Evolutionary conservation across 2,113 vertebrate species (phyloP).

Genomic region (Muntiacus muntjak): DNA sequence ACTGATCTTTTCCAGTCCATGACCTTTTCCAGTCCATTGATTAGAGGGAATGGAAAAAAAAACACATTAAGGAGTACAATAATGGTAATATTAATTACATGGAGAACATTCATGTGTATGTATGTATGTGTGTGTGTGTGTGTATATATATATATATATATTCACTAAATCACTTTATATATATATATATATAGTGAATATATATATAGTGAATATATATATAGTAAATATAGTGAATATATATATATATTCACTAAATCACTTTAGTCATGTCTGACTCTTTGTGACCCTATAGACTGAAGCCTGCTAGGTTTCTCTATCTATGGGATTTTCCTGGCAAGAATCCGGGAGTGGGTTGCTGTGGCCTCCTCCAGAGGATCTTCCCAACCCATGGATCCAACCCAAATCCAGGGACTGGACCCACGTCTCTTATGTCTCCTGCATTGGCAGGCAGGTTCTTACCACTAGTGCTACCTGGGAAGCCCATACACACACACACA

Average conservation of each 20-base stretch:
- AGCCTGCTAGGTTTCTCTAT: neutral
- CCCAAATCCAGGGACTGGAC: neutral
- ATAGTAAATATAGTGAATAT: too few species aligned
- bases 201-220: too few species aligned
- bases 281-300: neutral
- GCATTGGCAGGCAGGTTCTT: neutral
- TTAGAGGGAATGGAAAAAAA: neutral
- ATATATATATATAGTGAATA: neutral
- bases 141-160: rapidly evolving
- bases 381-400: neutral
- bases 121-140: too few species aligned
- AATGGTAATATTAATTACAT: neutral
- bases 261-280: neutral
- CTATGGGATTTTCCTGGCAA: neutral
- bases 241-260: neutral
- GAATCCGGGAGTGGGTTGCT: neutral
- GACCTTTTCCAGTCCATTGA: neutral
- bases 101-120: neutral
- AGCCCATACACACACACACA: neutral
- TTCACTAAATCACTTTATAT: too few species aligned
- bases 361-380: neutral
- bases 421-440: neutral
- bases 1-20: neutral
- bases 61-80: neutral
- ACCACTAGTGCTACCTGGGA: neutral